phyloP scores from a whole-genome alignment of 2,797 vertebrate species.

The Malacoraja senta region DNA sequence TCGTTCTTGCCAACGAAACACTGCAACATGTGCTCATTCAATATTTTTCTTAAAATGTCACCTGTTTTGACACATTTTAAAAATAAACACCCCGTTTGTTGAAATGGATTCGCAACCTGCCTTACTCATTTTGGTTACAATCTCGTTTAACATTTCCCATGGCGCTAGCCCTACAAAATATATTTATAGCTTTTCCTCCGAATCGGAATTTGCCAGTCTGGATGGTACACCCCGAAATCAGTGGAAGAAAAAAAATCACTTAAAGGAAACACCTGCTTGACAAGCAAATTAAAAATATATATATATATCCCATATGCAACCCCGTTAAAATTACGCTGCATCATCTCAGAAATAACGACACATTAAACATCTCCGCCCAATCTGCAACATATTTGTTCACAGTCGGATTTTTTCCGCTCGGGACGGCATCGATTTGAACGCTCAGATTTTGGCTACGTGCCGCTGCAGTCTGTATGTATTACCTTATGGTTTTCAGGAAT shows the following conservation, averaged over 20 bases:
- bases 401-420: background rate
- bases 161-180: background rate
- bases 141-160: background rate
- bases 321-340: background rate
- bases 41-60: background rate
- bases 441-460: background rate
- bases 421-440: background rate
- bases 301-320: background rate
- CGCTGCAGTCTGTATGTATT: background rate
- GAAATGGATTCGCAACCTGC: background rate
- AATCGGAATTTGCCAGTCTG: background rate
- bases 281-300: background rate
- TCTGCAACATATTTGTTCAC: background rate
- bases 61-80: background rate
- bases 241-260: background rate
- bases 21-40: background rate
- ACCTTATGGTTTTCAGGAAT: background rate
- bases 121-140: background rate
- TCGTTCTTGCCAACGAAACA: background rate
- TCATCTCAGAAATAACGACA: background rate
- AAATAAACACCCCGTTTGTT: constrained; percentile 9
- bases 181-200: background rate
- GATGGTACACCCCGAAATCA: background rate
- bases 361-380: background rate
- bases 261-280: background rate